Base-by-base conservation (phyloP, 1,140 invertebrate genomes). In the Oryctes rhinoceros region DNA sequence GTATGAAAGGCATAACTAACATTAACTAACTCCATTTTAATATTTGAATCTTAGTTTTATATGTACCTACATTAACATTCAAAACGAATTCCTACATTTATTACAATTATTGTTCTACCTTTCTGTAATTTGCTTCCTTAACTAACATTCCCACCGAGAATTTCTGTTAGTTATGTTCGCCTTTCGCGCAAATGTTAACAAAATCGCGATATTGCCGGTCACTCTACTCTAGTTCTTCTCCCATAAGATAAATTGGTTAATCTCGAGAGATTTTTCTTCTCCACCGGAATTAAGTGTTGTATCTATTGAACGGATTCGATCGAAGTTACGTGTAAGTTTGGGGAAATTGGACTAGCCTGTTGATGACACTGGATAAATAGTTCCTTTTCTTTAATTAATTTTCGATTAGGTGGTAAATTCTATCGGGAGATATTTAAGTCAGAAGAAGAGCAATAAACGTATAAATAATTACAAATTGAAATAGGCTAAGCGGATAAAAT, bases 241-340 rank as follows among this genome's bases (percentile, higher is more conserved):
- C 65, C 65, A 15, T 24, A 71, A 71, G 65, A 71, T 71, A 71
- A 30, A 71, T 71, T 71, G 65, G 65, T 15, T 71, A 71, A 71
- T 71, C 65, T 71, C 65, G 65, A 37, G 65, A 24, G 65, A 71
- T 71, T 71, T 71, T 71, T 71, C 65, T 30, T 71, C 20, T 71
- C 65, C 53, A n/a, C 35, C 24, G 65, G 35, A 71, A 71, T 71
- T 71, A 71, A 71, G 65, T 71, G 65, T 71, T 71, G 65, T 71
- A 71, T 24, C 65, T 71, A 71, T 71, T 37, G 65, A 71, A 37
- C 65, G 35, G 24, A 71, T 71, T 71, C 24, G 65, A 35, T 71
- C 65, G 18, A 35, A 71, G 20, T 71, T 71, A 71, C 30, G 24
- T 71, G 35, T 71, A 71, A 35, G 35, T 71, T 71, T 35, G 65